Base-by-base conservation (phyloP, 1,140 invertebrate genomes). In the Platyscapa corneri region DNA sequence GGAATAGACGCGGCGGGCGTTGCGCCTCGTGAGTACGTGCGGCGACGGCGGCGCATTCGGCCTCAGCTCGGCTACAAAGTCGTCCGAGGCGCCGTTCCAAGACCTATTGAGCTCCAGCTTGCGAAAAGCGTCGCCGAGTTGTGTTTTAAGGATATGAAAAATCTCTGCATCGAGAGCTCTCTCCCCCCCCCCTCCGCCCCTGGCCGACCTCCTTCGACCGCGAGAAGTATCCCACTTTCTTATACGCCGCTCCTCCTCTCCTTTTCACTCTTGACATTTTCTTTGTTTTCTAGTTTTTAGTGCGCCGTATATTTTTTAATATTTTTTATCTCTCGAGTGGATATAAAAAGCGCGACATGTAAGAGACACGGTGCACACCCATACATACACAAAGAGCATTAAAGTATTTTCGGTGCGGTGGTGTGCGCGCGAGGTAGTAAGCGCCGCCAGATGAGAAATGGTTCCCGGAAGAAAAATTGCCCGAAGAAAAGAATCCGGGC, bases 401-500 rank as follows among this genome's bases (percentile, higher is more conserved):
- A 82, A 46, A 53, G 64, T 70, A 70, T 74, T 75, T 83, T 60
- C 32, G 46, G 32, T 74, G 80, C 27, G 8, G 2, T 5, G 2
- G 82, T 42, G 53, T 49, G 56, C 18, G 60, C 65, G 49, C 18
- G 37, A 78, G 76, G n/a, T 46, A 74, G 67, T 70, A 27, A 16
- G 32, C 27, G 74, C 20, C n/a, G 60, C 74, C 74, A 70, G 82
- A 84, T 84, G 82, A 84, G 75, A 84, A 84, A 84, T 84, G 82
- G 60, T 84, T 75, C 30, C 42, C 39, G 82, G 64, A 53, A 84
- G 82, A 84, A 84, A 84, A 84, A 84, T 84, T 84, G 82, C 82
- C 74, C 75, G 82, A 78, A 84, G 82, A 84, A 84, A 84, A 72
- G 75, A 84, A 84, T 78, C 75, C 74, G 72, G 5, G 30, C 39